These are phyloP conservation scores for Leptinotarsa rubiginosa DNA, from an alignment of 2,888 invertebrate genomes.

Conservation along the genomic window DNA sequence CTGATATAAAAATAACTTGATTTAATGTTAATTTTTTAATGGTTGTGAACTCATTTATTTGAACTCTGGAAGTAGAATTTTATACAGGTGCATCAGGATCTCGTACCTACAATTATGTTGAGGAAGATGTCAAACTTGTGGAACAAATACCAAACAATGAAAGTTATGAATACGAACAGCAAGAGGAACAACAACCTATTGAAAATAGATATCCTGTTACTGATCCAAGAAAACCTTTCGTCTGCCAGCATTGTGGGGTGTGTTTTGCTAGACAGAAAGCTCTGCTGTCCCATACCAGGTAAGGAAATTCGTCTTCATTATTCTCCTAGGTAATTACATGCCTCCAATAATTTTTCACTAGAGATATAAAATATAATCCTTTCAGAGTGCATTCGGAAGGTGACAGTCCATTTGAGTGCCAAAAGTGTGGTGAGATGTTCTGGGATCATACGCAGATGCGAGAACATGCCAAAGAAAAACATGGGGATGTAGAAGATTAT, in stretches of 20 bases:
- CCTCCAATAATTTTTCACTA: not conserved
- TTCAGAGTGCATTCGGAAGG: constrained; percentile 45
- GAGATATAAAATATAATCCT: not conserved
- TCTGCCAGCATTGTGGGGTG: constrained; percentile 81
- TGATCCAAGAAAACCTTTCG: constrained; percentile 83
- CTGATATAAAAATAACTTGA: too few species aligned
- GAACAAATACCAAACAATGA: constrained; percentile 65
- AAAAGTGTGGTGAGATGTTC: constrained; percentile 84
- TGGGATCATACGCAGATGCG: constrained; percentile 74
- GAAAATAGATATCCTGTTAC: constrained; percentile 70
- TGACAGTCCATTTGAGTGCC: constrained; percentile 84
- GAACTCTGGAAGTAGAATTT: not conserved
- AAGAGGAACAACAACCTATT: constrained; percentile 43
- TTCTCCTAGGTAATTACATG: too few species aligned
- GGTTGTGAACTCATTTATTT: not conserved
- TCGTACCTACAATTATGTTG: constrained; percentile 66
- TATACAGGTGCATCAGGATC: constrained; percentile 59
- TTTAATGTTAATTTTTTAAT: not conserved
- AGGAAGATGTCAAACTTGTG: constrained; percentile 67
- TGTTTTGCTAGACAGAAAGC: constrained; percentile 86
- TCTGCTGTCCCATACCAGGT: constrained; percentile 78
- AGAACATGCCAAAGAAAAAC: constrained; percentile 73
- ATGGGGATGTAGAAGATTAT: constrained; percentile 64
- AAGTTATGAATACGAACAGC: constrained; percentile 32
- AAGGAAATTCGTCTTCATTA: not conserved